Evolutionary conservation across 2,113 vertebrate species (phyloP), one percentile per base, ranked within the genome.

Genomic region (Hylia prasina): DNA sequence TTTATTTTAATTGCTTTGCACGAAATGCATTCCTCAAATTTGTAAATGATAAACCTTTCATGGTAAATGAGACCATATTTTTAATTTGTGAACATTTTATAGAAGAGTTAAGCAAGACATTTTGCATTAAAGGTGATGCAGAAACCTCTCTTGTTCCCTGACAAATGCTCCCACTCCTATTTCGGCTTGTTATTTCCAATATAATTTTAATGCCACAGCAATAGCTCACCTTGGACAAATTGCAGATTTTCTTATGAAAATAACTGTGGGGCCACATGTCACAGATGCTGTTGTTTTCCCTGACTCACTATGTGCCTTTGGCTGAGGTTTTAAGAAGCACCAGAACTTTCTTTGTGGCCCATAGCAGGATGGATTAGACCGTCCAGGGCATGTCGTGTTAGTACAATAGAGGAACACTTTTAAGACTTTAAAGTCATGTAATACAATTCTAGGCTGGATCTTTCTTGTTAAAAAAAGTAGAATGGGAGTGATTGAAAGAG

Each of bases 361-460:
- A 94, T 81, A 96, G 94, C 91, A 85, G 96, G 97, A 97, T 95
- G 97, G 97, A 97, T 98, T 93, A 97, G 96, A 97, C 96, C 87
- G 58, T 97, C 95, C 94, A 81, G 90, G 94, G 96, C 97, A 97
- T 97, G 97, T 98, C 84, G 90, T 96, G 96, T 97, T n/a, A 91
- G 81, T 72, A 98, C 97, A 98, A 98, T 97, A 97, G 97, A 93
- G 51, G 87, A 95, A 97, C 97, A 98, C 95, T 98, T 98, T 97
- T 98, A 98, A 98, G 98, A 98, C 98, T 98, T 98, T 98, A 98
- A 98, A 98, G 98, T 98, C 98, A 97, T 98, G 98, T 98, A 98
- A 98, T 98, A 97, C 98, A 98, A 98, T 98, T 98, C 98, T 97
- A 95, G 98, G 93, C 98, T 98, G 97, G 94, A 97, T 97, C 97